These are phyloP conservation scores for Pachymerium ferrugineum DNA, from an alignment of 2,888 invertebrate species.

Conservation along the genomic window DNA sequence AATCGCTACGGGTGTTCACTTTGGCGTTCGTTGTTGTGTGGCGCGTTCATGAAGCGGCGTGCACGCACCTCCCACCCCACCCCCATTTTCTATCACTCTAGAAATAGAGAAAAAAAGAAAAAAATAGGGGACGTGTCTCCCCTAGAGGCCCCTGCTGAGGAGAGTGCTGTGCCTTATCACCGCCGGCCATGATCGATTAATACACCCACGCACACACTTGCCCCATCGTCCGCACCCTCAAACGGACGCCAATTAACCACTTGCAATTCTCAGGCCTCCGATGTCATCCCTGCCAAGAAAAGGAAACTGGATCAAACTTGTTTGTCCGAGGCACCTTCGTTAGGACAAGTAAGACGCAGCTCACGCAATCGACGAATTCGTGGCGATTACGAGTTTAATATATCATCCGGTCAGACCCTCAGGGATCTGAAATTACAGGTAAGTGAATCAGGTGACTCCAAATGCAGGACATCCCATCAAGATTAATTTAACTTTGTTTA, in stretches of 20 bases:
- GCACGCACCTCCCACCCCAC: background rate
- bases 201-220: constrained; percentile 24
- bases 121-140: constrained; percentile 10
- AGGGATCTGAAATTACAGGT: constrained; percentile 50
- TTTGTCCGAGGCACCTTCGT: background rate
- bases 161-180: constrained; percentile 19
- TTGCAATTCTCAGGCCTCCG: constrained; percentile 18
- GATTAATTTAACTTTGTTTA: constrained; percentile 2
- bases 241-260: constrained; percentile 24
- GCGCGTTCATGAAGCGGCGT: background rate
- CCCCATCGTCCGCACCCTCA: constrained; percentile 19
- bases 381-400: constrained; percentile 49
- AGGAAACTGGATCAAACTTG: background rate
- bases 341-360: constrained; percentile 42
- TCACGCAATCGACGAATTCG: constrained; percentile 47
- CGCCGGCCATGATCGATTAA: constrained; percentile 27
- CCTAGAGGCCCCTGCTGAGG: constrained; percentile 25
- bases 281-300: background rate
- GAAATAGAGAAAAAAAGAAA: background rate
- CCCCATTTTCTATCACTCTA: background rate
- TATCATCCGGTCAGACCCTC: constrained; percentile 48
- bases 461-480: background rate
- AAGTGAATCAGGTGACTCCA: constrained; percentile 31
- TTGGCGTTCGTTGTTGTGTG: no score
- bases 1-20: background rate